Conservation (phyloP, 2,113 vertebrate genomes). For the Pelobates fuscus region DNA sequence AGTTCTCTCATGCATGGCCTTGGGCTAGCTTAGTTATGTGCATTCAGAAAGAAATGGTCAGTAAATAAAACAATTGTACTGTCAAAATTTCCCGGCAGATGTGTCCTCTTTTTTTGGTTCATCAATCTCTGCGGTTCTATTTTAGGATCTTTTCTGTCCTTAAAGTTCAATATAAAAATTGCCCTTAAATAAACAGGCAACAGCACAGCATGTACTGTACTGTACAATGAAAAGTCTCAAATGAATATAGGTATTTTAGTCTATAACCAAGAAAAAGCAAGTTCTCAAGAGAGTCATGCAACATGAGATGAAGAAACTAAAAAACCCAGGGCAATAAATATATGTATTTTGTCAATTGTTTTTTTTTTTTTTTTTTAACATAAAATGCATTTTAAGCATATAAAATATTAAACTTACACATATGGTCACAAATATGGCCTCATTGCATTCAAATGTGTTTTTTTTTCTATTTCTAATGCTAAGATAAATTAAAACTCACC, state of each 20-base stretch:
- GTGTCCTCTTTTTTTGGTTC: constrained; percentile 52
- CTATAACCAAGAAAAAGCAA: constrained; percentile 26
- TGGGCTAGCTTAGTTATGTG: constrained; percentile 45
- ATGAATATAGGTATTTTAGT: constrained; percentile 32
- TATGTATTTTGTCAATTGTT: no score
- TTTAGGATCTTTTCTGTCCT: constrained; percentile 47
- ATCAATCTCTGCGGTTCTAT: constrained; percentile 48
- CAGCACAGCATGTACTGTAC: constrained; percentile 37
- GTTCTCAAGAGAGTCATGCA: constrained; percentile 14
- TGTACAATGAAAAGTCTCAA: constrained; percentile 39
- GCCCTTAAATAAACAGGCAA: constrained; percentile 44
- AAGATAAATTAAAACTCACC: no score
- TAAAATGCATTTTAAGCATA: no score
- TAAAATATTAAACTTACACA: no score
- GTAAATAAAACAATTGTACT: constrained; percentile 50
- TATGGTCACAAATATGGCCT: no score
- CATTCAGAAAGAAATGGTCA: constrained; percentile 51
- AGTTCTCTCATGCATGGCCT: constrained; percentile 36
- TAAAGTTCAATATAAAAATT: constrained; percentile 48
- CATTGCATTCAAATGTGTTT: no score
- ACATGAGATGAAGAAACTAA: background rate
- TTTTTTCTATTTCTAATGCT: no score
- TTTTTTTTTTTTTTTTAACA: no score
- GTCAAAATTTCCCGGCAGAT: constrained; percentile 51
- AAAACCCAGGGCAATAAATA: no score